Conservation (phyloP, 2,797 vertebrate species). For the Halcyon chelicuti region DNA sequence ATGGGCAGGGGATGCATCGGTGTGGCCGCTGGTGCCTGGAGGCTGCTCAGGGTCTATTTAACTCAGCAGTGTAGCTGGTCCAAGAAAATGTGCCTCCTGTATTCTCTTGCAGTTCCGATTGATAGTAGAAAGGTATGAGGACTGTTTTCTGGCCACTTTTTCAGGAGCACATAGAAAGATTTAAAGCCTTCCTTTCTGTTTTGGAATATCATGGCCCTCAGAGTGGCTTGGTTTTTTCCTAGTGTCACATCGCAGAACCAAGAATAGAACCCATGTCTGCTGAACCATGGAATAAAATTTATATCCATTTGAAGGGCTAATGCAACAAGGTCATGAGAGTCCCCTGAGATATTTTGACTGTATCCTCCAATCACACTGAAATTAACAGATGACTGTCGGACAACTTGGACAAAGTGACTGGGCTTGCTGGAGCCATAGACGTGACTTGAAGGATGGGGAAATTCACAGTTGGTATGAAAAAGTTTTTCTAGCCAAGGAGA, state of each 20-base stretch:
- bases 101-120: background rate
- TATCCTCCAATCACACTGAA: slow-evolving; percentile 6
- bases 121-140: background rate
- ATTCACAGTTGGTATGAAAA: background rate
- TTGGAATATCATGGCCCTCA: background rate
- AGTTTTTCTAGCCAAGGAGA: slow-evolving; percentile 43
- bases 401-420: background rate
- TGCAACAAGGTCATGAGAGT: slow-evolving; percentile 9
- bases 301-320: slow-evolving; percentile 17
- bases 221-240: accelerated
- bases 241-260: background rate
- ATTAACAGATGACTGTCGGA: background rate
- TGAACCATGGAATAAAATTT: slow-evolving; percentile 9
- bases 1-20: background rate
- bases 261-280: slow-evolving; percentile 1
- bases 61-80: background rate
- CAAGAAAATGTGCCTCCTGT: background rate
- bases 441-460: slow-evolving; percentile 34
- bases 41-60: background rate
- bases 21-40: background rate
- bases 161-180: background rate
- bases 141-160: background rate
- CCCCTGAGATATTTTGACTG: background rate
- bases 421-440: background rate
- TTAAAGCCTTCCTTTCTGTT: background rate